phyloP scores from a whole-genome alignment of 2,888 invertebrate genomes.

The Hypselothyrea guttata region DNA sequence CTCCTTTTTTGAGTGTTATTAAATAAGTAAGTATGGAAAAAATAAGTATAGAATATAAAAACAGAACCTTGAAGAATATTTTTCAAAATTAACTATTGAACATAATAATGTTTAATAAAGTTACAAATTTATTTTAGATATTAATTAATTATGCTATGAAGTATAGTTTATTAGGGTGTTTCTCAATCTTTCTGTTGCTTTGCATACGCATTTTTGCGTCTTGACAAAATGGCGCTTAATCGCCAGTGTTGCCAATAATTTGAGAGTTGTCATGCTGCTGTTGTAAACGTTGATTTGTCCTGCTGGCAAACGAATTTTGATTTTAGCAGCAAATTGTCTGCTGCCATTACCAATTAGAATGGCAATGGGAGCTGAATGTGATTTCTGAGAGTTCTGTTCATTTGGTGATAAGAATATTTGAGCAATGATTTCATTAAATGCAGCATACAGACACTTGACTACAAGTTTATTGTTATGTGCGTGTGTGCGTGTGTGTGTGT shows the following conservation, averaged over 20 bases:
- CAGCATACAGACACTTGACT: slow-evolving; percentile 39
- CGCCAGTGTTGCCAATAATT: slow-evolving; percentile 44
- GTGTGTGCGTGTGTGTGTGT: too few relatives aligned
- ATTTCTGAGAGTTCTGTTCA: slow-evolving; percentile 40
- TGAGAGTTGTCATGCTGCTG: slow-evolving; percentile 38
- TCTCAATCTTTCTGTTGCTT: neutral
- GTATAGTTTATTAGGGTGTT: neutral
- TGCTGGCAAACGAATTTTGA: slow-evolving; percentile 39
- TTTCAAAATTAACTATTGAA: too few relatives aligned
- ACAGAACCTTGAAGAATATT: too few relatives aligned
- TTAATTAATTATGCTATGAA: too few relatives aligned
- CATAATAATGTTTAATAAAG: too few relatives aligned
- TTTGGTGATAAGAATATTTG: slow-evolving; percentile 53
- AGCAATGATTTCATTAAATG: slow-evolving; percentile 60
- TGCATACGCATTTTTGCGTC: slow-evolving; percentile 29
- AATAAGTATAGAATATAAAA: too few relatives aligned
- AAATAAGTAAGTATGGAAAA: too few relatives aligned
- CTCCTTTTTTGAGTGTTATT: too few relatives aligned
- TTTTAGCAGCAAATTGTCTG: slow-evolving; percentile 12
- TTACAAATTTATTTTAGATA: too few relatives aligned
- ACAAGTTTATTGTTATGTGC: slow-evolving; percentile 71
- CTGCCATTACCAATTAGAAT: slow-evolving; percentile 64
- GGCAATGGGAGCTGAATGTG: slow-evolving; percentile 43
- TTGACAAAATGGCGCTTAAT: slow-evolving; percentile 51
- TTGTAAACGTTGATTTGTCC: slow-evolving; percentile 13